These are phyloP conservation scores for Hemiscyllium ocellatum DNA, from an alignment of 2,113 vertebrate genomes.

Conservation along the genomic window DNA sequence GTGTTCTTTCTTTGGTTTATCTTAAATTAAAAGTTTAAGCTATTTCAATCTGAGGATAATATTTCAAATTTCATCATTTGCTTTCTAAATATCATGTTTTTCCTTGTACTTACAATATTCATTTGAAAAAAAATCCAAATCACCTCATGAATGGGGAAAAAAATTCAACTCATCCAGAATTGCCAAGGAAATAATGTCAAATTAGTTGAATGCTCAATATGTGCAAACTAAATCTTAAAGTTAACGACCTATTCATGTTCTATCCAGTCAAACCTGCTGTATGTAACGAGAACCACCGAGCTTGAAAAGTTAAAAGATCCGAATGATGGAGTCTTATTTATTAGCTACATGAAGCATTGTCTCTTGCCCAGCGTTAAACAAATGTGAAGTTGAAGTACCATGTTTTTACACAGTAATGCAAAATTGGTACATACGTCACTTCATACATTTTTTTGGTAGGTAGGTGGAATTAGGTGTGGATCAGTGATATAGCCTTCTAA, in stretches of 20 bases:
- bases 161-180: not conserved
- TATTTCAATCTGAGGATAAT: not conserved
- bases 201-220: not conserved
- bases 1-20: not conserved
- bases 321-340: not conserved
- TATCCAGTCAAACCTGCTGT: not conserved
- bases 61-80: not conserved
- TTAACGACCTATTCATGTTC: not conserved
- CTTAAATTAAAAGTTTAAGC: not conserved
- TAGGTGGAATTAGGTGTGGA: not conserved
- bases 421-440: not conserved
- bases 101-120: not conserved
- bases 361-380: no score
- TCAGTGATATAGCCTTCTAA: not conserved
- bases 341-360: not conserved
- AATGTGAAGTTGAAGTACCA: not conserved
- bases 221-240: not conserved
- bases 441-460: not conserved
- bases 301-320: not conserved
- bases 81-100: not conserved
- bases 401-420: not conserved
- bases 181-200: not conserved
- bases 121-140: not conserved
- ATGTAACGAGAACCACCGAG: not conserved
- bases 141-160: not conserved